Evolutionary conservation across 1,140 invertebrate species (phyloP).

Genomic region (Penaeus chinensis): DNA sequence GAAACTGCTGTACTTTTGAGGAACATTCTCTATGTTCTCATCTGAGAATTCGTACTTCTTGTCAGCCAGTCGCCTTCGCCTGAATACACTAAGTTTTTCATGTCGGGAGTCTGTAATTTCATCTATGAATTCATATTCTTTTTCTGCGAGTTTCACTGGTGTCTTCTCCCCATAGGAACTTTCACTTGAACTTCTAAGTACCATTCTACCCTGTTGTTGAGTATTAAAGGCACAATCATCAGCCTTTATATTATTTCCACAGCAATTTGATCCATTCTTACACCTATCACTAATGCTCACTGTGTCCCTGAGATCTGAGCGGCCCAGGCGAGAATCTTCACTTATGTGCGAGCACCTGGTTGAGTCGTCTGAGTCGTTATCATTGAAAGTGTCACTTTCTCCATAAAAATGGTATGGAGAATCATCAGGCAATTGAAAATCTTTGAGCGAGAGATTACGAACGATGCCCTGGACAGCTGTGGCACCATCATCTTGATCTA

Average conservation of each 20-base stretch:
- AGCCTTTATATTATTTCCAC: constrained; percentile 5
- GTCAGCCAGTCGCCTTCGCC: constrained; percentile 79
- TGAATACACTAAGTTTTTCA: constrained; percentile 75
- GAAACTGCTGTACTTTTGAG: constrained; percentile 63
- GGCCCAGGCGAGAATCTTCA: constrained; percentile 49
- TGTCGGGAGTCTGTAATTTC: constrained; percentile 74
- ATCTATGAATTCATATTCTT: constrained; percentile 87
- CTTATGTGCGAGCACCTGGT: constrained; percentile 44
- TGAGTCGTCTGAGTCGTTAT: constrained; percentile 62
- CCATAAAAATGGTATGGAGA: constrained; percentile 49
- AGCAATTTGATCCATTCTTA: constrained; percentile 10
- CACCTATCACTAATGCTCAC: constrained; percentile 24
- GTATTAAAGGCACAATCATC: constrained; percentile 25
- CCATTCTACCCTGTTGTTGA: constrained; percentile 37
- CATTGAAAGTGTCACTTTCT: constrained; percentile 39
- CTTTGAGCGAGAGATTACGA: constrained; percentile 44
- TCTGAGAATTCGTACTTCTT: constrained; percentile 93
- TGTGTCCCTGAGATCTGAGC: constrained; percentile 53
- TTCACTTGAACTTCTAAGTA: constrained; percentile 61
- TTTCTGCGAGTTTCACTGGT: constrained; percentile 69
- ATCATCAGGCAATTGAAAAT: constrained; percentile 48
- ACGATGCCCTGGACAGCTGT: constrained; percentile 18
- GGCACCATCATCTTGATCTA: constrained; percentile 21
- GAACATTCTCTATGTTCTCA: constrained; percentile 77
- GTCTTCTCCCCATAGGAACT: constrained; percentile 49